phyloP scores from a whole-genome alignment of 2,797 vertebrate species.

The Columba guinea region DNA sequence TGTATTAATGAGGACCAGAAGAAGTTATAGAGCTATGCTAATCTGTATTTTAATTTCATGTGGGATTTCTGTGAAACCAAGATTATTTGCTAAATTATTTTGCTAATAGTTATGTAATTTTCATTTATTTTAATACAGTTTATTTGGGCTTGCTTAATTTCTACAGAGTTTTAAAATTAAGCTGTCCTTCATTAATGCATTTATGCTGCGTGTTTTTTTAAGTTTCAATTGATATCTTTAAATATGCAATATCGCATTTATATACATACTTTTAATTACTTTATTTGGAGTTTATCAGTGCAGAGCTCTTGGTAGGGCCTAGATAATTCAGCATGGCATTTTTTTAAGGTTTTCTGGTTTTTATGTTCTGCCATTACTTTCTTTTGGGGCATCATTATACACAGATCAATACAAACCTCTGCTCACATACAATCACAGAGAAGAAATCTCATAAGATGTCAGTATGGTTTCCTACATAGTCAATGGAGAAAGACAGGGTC shows the following conservation, averaged over 20 bases:
- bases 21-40: not conserved
- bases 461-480: not conserved
- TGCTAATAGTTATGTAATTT: not conserved
- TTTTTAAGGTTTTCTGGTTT: not conserved
- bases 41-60: not conserved
- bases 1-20: not conserved
- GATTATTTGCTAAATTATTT: not conserved
- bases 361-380: rapidly evolving
- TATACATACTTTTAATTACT: not conserved
- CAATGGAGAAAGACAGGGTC: not conserved
- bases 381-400: not conserved
- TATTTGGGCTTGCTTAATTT: not conserved
- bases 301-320: not conserved
- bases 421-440: not conserved
- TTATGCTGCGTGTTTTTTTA: not conserved
- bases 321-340: not conserved
- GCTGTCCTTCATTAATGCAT: not conserved
- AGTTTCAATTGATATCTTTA: not conserved
- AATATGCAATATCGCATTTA: not conserved
- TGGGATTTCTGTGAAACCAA: not conserved
- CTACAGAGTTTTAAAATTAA: not conserved
- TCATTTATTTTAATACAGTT: not conserved
- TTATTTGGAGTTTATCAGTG: not conserved
- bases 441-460: not conserved
- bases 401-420: not conserved